phyloP scores from a whole-genome alignment of 2,797 vertebrate species.

The Nasua narica region DNA sequence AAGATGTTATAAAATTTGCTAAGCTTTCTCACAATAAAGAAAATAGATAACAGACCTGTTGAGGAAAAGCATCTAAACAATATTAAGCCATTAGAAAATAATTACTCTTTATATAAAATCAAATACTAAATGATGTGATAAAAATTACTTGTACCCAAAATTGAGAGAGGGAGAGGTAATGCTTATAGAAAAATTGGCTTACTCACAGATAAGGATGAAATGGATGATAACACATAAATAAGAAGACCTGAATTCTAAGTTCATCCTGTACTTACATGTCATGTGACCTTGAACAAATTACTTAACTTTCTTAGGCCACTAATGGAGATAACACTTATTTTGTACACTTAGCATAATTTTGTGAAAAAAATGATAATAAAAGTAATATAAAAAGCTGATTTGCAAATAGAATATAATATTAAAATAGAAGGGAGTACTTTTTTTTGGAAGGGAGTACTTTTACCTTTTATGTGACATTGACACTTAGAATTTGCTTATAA shows the following conservation, averaged over 20 bases:
- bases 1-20: neutral
- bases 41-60: neutral
- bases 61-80: neutral
- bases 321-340: neutral
- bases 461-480: neutral
- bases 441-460: neutral
- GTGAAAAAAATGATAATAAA: neutral
- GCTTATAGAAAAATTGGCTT: neutral
- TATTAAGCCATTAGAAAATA: neutral
- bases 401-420: neutral
- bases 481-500: neutral
- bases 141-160: neutral
- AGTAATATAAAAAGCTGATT: neutral
- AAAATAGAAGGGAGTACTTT: neutral
- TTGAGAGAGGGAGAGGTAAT: neutral
- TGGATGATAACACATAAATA: neutral
- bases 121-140: neutral
- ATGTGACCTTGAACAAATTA: neutral
- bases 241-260: neutral
- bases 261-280: neutral
- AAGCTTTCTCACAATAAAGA: neutral
- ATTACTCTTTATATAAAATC: neutral
- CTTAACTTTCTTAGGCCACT: neutral
- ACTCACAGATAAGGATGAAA: neutral
- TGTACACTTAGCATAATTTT: neutral